These are phyloP conservation scores for Anarsia innoxiella DNA, from an alignment of 2,888 invertebrate species.

Conservation along the genomic window DNA sequence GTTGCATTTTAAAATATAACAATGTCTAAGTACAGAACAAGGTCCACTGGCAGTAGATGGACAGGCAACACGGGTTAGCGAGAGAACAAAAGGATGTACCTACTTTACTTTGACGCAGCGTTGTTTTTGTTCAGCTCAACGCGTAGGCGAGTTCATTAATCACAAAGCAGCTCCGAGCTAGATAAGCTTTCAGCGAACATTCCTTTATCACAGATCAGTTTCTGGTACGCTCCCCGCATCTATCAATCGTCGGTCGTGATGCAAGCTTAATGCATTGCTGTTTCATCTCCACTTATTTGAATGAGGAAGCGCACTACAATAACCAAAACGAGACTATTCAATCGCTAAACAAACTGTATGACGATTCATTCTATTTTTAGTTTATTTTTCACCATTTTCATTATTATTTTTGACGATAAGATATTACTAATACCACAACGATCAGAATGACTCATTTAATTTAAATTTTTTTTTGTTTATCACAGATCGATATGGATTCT, in stretches of 20 bases:
- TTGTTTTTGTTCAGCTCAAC: conserved; percentile 52
- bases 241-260: conserved; percentile 7
- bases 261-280: neutral
- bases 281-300: neutral
- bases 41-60: conserved; percentile 27
- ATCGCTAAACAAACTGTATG: no score
- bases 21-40: no score
- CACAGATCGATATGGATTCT: conserved; percentile 63
- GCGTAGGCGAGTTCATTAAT: conserved; percentile 63
- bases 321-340: no score
- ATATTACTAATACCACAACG: no score
- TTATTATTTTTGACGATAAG: no score
- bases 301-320: neutral
- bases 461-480: conserved; percentile 17
- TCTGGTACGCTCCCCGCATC: conserved; percentile 1
- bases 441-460: no score
- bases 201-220: conserved; percentile 38
- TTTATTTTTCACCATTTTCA: no score
- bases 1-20: no score
- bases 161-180: conserved; percentile 55
- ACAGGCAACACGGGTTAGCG: conserved; percentile 29
- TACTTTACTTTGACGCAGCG: conserved; percentile 48
- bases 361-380: no score
- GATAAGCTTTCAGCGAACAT: conserved; percentile 46
- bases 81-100: conserved; percentile 46